Conservation (phyloP, 2,113 vertebrate species). For the Apistogramma diplotaenia region DNA sequence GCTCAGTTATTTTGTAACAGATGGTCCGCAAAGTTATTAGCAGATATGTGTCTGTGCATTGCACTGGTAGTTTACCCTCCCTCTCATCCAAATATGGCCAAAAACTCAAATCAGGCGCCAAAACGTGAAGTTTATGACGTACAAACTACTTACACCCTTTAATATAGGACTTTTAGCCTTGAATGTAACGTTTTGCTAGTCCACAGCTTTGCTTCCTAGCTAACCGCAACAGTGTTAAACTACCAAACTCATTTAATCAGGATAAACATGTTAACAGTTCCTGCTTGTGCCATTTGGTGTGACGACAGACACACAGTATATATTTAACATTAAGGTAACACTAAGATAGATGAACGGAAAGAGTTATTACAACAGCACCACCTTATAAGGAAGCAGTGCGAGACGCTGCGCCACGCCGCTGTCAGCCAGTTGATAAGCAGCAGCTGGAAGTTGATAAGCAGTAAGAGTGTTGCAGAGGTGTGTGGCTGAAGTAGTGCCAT, state of each 20-base stretch:
- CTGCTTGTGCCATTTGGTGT: not conserved
- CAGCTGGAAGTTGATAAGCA: not conserved
- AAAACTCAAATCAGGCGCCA: not conserved
- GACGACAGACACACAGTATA: not conserved
- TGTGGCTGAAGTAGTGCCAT: not conserved
- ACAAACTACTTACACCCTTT: not conserved
- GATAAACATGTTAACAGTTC: accelerated
- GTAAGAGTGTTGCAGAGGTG: not conserved
- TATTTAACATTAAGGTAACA: not conserved
- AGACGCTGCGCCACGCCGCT: not conserved
- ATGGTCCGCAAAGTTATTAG: not conserved
- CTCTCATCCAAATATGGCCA: not conserved
- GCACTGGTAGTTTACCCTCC: not conserved
- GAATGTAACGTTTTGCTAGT: not conserved
- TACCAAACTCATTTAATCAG: not conserved
- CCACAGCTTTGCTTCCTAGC: not conserved
- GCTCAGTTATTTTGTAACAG: not conserved
- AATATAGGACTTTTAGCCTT: not conserved
- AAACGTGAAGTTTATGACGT: not conserved
- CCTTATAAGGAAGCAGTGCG: not conserved
- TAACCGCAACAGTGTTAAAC: not conserved
- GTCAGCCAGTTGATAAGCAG: not conserved
- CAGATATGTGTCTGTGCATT: not conserved
- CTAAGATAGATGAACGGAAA: not conserved
- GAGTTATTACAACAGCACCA: not conserved